Evolutionary conservation across 2,888 invertebrate species (phyloP).

Genomic region (Folsomia candida): DNA sequence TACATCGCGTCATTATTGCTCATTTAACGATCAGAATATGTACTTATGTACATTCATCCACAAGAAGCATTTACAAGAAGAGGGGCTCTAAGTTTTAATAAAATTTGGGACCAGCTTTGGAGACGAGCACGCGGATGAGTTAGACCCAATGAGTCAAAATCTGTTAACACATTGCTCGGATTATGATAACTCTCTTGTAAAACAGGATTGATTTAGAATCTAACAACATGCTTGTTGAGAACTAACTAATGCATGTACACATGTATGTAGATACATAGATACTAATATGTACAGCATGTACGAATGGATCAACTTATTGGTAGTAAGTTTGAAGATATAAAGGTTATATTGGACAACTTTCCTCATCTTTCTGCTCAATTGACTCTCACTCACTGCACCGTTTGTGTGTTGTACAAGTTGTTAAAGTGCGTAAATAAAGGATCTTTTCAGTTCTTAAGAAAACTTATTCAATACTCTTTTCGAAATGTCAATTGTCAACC

Average conservation of each 20-base stretch:
- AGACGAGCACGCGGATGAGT: not conserved
- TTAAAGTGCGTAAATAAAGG: not conserved
- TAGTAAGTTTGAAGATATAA: too few species aligned
- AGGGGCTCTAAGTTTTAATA: not conserved
- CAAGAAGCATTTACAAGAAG: too few species aligned
- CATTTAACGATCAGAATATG: too few species aligned
- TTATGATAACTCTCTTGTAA: too few species aligned
- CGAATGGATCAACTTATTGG: too few species aligned
- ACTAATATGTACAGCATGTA: too few species aligned
- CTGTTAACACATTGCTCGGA: not conserved
- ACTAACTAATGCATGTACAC: too few species aligned
- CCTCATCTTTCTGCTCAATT: slow-evolving; percentile 8
- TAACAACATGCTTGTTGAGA: too few species aligned
- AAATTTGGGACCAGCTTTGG: not conserved
- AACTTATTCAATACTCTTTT: not conserved
- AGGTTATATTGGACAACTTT: not conserved
- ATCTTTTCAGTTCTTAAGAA: not conserved
- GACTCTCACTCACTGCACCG: not conserved
- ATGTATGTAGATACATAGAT: too few species aligned
- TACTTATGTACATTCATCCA: too few species aligned
- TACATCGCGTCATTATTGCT: too few species aligned
- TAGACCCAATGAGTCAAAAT: not conserved
- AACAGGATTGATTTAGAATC: too few species aligned
- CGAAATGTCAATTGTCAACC: slow-evolving; percentile 16
- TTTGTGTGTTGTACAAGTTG: not conserved